A percentile compares a stretch with the other conserved stretches of the same genome.
phyloP scores from a whole-genome alignment of 1,140 invertebrate species.

The Ooceraea biroi region DNA sequence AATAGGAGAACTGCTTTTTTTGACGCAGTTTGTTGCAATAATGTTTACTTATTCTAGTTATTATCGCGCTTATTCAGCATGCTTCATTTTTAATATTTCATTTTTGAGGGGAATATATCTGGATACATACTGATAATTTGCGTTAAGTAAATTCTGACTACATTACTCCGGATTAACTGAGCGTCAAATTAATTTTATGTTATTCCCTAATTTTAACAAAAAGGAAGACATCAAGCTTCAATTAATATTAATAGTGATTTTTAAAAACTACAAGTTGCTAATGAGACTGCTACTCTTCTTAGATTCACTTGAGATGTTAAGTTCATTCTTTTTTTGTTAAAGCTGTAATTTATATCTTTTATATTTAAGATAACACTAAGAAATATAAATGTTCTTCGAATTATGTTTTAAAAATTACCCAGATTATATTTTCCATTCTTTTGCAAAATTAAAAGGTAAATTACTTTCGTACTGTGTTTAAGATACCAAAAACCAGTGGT shows the following conservation, averaged over 20 bases:
- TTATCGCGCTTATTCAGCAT: background rate
- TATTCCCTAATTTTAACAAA: too few species aligned
- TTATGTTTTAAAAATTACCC: too few species aligned
- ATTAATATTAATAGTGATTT: background rate
- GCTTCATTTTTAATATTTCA: constrained; percentile 33
- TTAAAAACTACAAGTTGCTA: background rate
- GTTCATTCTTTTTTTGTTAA: background rate
- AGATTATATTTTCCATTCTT: too few species aligned
- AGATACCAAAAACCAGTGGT: too few species aligned
- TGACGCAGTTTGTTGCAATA: background rate
- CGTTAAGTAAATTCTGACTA: background rate
- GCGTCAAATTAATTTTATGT: too few species aligned
- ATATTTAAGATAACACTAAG: background rate
- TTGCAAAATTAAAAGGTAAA: too few species aligned
- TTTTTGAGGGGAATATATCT: background rate
- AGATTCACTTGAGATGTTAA: too few species aligned
- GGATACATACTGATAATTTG: background rate
- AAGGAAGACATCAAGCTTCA: background rate
- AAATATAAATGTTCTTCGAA: too few species aligned
- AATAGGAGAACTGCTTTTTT: background rate
- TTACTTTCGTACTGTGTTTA: too few species aligned
- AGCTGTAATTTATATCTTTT: background rate
- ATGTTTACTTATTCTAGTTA: constrained; percentile 20
- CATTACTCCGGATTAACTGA: background rate
- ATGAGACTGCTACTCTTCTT: background rate